Conservation (phyloP, 2,113 vertebrate genomes). For the Catharus fuscescens region DNA sequence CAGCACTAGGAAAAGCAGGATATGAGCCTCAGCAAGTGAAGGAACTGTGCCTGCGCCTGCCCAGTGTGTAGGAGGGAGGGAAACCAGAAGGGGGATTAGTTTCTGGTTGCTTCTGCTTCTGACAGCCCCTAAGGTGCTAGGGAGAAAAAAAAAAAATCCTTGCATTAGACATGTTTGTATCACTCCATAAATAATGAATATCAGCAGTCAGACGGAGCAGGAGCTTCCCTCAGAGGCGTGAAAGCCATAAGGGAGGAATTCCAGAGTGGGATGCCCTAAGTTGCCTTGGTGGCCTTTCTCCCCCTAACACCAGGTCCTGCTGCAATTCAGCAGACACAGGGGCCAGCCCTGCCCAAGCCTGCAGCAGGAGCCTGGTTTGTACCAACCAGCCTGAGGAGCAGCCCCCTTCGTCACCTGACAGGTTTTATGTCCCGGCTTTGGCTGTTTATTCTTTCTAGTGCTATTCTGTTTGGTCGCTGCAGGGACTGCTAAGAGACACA, state of each 20-base stretch:
- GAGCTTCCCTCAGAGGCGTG: background rate
- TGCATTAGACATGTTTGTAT: background rate
- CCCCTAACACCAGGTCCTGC: background rate
- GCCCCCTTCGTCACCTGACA: background rate
- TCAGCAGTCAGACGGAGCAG: background rate
- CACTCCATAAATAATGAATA: slow-evolving; percentile 22
- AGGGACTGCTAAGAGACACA: background rate
- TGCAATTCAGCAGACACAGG: background rate
- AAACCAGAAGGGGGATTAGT: background rate
- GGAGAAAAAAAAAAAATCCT: background rate
- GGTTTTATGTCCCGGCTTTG: background rate
- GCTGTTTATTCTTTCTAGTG: background rate
- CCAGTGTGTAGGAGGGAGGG: background rate
- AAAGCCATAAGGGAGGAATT: background rate
- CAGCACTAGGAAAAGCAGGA: background rate
- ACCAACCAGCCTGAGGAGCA: background rate
- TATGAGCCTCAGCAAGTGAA: background rate
- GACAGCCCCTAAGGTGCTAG: background rate
- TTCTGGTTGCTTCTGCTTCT: slow-evolving; percentile 31
- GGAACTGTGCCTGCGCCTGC: background rate
- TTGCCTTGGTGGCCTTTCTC: background rate
- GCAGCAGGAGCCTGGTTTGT: background rate
- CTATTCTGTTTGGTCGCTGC: background rate
- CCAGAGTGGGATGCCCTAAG: background rate
- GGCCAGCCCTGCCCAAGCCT: background rate